Conservation (phyloP, 2,888 invertebrate species). For the Limenitis arthemis region DNA sequence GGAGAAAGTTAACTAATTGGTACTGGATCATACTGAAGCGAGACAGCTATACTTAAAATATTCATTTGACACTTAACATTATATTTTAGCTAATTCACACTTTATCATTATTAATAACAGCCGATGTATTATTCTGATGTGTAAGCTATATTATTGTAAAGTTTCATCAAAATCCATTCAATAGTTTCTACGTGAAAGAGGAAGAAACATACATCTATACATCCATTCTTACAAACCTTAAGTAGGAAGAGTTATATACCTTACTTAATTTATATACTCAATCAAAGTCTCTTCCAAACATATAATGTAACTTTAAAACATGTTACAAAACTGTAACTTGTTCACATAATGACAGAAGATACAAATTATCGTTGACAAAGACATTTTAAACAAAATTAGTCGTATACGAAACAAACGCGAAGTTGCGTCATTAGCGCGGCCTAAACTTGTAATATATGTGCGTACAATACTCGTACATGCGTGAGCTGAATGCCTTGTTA, state of each 20-base stretch:
- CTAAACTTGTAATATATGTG: constrained; percentile 28
- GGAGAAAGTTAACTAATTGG: no score
- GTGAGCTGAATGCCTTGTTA: constrained; percentile 11
- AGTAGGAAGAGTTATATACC: background rate
- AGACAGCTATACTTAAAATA: no score
- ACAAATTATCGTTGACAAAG: constrained; percentile 9
- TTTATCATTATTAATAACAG: no score
- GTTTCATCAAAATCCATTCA: no score
- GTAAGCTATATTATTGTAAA: no score
- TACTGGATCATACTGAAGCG: no score
- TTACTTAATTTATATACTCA: background rate
- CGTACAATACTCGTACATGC: constrained; percentile 25
- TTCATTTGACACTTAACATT: no score
- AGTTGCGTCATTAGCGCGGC: constrained; percentile 48
- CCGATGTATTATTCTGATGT: no score
- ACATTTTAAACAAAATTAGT: constrained; percentile 27
- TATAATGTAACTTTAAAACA: background rate
- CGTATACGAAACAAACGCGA: constrained; percentile 39
- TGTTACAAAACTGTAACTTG: constrained; percentile 1
- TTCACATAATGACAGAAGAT: background rate
- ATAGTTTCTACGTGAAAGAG: no score
- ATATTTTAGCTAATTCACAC: no score
- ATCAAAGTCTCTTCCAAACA: background rate
- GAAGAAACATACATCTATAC: no score
- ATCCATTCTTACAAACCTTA: no score